These are phyloP conservation scores for Orestias chungarensis DNA, from an alignment of 2,797 vertebrate genomes.

Conservation along the genomic window DNA sequence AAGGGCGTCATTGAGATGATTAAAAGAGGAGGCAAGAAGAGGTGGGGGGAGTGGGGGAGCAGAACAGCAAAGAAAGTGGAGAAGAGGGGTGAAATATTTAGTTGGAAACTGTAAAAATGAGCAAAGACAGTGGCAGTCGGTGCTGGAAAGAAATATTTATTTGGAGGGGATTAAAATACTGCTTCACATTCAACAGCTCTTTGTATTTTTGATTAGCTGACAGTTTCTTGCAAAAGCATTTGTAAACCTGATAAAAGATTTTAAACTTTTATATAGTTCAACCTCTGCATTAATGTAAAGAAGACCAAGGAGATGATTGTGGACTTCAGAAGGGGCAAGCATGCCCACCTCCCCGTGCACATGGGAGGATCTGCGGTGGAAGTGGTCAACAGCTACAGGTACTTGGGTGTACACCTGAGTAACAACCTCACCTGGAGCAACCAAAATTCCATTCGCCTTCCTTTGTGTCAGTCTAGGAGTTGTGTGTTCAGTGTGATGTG, in stretches of 20 bases:
- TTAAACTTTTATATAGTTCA: no score
- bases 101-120: neutral
- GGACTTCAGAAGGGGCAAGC: no score
- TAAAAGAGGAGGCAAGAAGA: slow-evolving; percentile 15
- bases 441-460: no score
- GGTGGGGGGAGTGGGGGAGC: slow-evolving; percentile 2
- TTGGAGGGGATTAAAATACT: slow-evolving; percentile 7
- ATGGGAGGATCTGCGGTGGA: no score
- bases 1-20: slow-evolving; percentile 32
- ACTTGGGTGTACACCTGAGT: no score
- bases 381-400: no score
- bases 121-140: neutral
- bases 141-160: slow-evolving; percentile 9
- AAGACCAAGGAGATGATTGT: no score
- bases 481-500: no score
- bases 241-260: neutral
- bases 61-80: slow-evolving; percentile 15
- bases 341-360: no score
- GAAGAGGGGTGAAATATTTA: neutral
- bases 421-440: no score
- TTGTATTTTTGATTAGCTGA: slow-evolving; percentile 17
- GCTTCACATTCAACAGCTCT: slow-evolving; percentile 26
- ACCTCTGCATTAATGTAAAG: no score
- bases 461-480: no score
- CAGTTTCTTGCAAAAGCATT: neutral